These are phyloP conservation scores for Mungos mungo DNA, from an alignment of 2,113 vertebrate species.

Conservation along the genomic window DNA sequence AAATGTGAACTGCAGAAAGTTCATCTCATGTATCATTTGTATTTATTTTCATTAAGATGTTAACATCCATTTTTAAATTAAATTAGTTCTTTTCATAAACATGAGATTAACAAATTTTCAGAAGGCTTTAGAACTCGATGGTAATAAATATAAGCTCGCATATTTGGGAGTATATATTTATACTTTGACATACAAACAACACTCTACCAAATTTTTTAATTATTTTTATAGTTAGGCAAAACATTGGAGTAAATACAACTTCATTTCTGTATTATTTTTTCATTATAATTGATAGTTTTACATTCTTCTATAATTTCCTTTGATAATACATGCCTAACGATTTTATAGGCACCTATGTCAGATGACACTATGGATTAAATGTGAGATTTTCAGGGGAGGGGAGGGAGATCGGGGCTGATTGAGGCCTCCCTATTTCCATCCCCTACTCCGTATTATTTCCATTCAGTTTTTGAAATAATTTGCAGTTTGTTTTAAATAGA, in stretches of 20 bases:
- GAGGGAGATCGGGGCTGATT: neutral
- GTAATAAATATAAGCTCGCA: neutral
- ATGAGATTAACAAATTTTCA: neutral
- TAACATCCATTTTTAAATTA: neutral
- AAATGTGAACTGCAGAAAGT: neutral
- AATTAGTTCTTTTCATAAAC: neutral
- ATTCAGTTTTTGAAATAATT: neutral
- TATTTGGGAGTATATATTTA: neutral
- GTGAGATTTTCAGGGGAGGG: neutral
- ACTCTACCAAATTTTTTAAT: neutral
- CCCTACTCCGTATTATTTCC: neutral
- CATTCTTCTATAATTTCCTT: neutral
- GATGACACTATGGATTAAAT: neutral
- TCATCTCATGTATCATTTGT: neutral
- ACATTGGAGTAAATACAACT: neutral
- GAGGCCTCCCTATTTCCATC: neutral
- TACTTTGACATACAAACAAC: neutral
- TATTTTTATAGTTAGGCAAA: neutral
- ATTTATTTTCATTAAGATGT: neutral
- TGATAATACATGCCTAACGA: neutral
- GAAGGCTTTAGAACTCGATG: neutral
- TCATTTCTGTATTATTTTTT: neutral
- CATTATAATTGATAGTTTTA: neutral
- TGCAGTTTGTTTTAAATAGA: neutral
- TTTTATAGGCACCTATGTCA: neutral